A percentile compares a stretch with the other conserved stretches of the same genome.
Evolutionary conservation across 92 coral and sea anemone genomes (phyloP).

Genomic region (Epizoanthus scotinus): DNA sequence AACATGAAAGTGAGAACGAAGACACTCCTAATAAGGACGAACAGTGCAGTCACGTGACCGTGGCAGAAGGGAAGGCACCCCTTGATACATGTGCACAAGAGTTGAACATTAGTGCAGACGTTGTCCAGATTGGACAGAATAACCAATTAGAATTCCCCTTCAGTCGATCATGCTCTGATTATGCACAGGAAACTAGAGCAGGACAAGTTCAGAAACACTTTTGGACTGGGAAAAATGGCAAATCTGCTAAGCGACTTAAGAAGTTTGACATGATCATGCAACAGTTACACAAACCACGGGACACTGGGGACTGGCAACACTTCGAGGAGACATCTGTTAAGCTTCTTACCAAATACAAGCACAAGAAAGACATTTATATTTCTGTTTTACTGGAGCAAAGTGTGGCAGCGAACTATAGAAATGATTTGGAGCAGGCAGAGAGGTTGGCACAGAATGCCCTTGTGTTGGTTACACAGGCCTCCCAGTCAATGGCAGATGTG

Average conservation of each 20-base stretch:
- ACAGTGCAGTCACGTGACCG: not conserved
- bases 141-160: not conserved
- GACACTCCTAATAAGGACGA: not conserved
- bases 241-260: constrained; percentile 16
- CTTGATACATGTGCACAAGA: not conserved
- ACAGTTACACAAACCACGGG: constrained; percentile 17
- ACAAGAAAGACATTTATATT: constrained; percentile 8
- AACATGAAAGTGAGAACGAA: not conserved
- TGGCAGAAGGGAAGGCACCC: too few relatives aligned
- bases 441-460: constrained; percentile 22
- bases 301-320: constrained; percentile 13
- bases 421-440: not conserved
- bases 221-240: constrained; percentile 6
- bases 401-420: constrained; percentile 20
- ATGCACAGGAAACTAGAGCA: not conserved
- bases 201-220: not conserved
- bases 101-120: not conserved
- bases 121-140: constrained; percentile 14
- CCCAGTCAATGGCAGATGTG: constrained; percentile 29
- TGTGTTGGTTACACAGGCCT: not conserved
- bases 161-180: not conserved
- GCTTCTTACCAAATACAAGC: not conserved
- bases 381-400: constrained; percentile 24
- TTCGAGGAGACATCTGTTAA: constrained; percentile 11
- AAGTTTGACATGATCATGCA: not conserved